Base-by-base conservation (phyloP, 2,797 vertebrate genomes). In the Delichon dasypus region DNA sequence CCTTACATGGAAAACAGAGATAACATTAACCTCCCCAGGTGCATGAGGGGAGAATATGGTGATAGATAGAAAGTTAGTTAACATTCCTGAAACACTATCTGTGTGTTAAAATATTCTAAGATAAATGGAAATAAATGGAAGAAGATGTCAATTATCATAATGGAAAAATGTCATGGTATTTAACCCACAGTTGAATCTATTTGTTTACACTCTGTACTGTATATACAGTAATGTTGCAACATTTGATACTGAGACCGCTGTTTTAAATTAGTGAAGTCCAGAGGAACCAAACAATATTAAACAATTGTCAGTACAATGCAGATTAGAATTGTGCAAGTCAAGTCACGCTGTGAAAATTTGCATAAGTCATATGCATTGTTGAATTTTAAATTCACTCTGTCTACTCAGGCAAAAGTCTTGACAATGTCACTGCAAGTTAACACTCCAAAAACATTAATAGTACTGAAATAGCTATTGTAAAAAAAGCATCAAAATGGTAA, bases 61-160 rank as follows among this genome's bases (percentile, higher is more conserved):
- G 57, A 77, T 44, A 80, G 54, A 64, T 36, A 79, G 66, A n/a
- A 16, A 64, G 72, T 29, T 75, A 84, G 66, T 78, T 93, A 94
- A 79, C 32, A 82, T 79, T 87, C 57, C n/a, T 73, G 45, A 93
- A 93, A 71, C 27, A 38, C 34, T 67, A 27, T 34, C 47, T 82
- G 11, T 61, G 32, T 51, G 14, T 70, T 76, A 74, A 76, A 67
- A 84, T 53, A 76, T 45, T 55, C 40, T 29, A 84, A 76, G 50
- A 73, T 82, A 89, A 89, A 92, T 87, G 27, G 50, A 93, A 94
- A 85, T 61, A 73, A 68, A 90, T 71, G 42, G 27, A 90, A 85
- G 50, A 82, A 87, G 21, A 19, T 88, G 55, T 79, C 60, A 89
- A 32, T 44, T 80, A 23, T 72, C 53, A 85, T 36, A 29, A 45